Base-by-base conservation (phyloP, 2,797 vertebrate genomes). In the Micromesistius poutassou region DNA sequence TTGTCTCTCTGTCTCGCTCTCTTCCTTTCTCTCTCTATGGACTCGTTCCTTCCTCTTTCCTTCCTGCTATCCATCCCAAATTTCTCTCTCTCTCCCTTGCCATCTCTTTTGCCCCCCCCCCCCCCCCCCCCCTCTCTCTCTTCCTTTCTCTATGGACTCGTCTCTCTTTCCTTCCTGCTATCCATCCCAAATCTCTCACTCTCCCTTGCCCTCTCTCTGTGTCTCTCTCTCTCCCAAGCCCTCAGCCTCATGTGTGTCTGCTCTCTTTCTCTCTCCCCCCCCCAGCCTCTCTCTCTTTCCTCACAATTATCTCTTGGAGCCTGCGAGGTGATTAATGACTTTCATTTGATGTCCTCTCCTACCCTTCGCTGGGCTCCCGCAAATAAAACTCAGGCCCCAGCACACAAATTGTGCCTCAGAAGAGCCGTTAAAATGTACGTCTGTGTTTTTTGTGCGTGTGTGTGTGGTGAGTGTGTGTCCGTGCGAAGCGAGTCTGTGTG, bases 311-410 rank as follows among this genome's bases (percentile, higher is more conserved):
- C 93, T 94, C 89, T 92, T 91, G 92, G 91, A 92, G 93, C 92
- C 92, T 93, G 91, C 86, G 90, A 90, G 92, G 93, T 94, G 94
- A 95, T 95, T 94, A 95, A 95, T 95, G 94, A 92, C 83, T 94
- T 95, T 95, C 94, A 95, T 95, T 95, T 93, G 90, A 93, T 90
- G 83, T 93, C 91, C 91, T 93, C 90, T 91, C 88, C 90, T 91
- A 89, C 90, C 91, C 92, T 93, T 93, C 91, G 82, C 90, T 87
- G 84, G 93, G 89, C 91, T 91, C 88, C 91, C 89, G 91, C 93
- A 94, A 95, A 95, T 94, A 94, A 94, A 92, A 93, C 88, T 90
- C 90, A 81, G 77, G 86, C 89, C 91, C 92, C 92, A 88, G 90
- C 85, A 89, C 93, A 95, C 36, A 10, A 94, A 95, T 94, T 92